A percentile compares a stretch with the other conserved stretches of the same genome.
Conservation (phyloP, 2,797 vertebrate genomes). For the Phoxinus dragarum region DNA sequence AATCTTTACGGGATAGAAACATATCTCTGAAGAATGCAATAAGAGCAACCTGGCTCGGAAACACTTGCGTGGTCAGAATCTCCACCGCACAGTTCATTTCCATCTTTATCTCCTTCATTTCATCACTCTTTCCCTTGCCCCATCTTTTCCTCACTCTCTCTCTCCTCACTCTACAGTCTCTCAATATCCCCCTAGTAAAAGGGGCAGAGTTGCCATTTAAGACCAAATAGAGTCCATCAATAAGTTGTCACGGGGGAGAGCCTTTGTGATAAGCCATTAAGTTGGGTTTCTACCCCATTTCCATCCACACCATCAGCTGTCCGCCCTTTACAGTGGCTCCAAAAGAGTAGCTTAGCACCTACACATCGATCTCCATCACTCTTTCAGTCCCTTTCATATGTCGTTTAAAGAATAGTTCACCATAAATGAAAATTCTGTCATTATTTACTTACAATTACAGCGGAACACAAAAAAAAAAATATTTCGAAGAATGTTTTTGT, state of each 20-base stretch:
- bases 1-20: constrained; percentile 16
- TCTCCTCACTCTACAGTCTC: constrained; percentile 12
- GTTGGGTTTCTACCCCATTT: constrained; percentile 53
- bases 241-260: constrained; percentile 63
- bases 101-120: constrained; percentile 49
- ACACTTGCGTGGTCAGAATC: constrained; percentile 42
- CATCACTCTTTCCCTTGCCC: constrained; percentile 5
- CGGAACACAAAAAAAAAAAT: background rate
- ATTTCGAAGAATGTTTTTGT: background rate
- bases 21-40: constrained; percentile 35
- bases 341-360: constrained; percentile 50
- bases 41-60: constrained; percentile 24
- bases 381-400: background rate
- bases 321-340: constrained; percentile 40
- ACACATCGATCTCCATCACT: constrained; percentile 36
- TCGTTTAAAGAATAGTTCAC: background rate
- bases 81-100: constrained; percentile 44
- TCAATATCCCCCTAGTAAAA: constrained; percentile 51
- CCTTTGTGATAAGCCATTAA: constrained; percentile 66
- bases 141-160: constrained; percentile 32
- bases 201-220: constrained; percentile 58
- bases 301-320: constrained; percentile 38
- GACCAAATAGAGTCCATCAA: constrained; percentile 57
- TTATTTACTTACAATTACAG: background rate
- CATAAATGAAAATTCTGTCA: background rate